These are phyloP conservation scores for Dinoponera quadriceps DNA, from an alignment of 1,140 invertebrate species.

Conservation along the genomic window DNA sequence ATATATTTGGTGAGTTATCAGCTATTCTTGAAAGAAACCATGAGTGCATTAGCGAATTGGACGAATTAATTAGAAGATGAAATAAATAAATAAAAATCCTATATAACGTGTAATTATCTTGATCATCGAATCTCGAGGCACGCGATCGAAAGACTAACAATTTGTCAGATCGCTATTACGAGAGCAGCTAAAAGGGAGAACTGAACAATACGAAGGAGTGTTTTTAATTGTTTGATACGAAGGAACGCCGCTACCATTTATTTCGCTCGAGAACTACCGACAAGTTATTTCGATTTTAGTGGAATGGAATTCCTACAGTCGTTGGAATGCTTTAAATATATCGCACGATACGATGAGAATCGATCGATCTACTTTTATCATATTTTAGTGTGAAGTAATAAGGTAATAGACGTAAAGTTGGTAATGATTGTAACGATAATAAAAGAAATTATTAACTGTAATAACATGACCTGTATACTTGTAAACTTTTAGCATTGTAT, in stretches of 20 bases:
- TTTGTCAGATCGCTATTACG: conserved; percentile 47
- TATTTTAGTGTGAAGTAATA: conserved; percentile 78
- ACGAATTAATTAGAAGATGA: conserved; percentile 34
- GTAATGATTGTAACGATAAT: conserved; percentile 80
- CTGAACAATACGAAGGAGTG: background rate
- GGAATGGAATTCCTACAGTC: conserved; percentile 73
- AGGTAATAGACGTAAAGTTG: conserved; percentile 81
- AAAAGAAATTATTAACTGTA: conserved; percentile 81
- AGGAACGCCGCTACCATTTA: conserved; percentile 46
- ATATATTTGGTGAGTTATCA: conserved; percentile 33
- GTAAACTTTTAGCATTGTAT: conserved; percentile 86
- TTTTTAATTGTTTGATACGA: conserved; percentile 25
- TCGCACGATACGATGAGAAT: conserved; percentile 65
- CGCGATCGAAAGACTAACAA: conserved; percentile 33
- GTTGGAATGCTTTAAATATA: conserved; percentile 69
- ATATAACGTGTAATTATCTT: conserved; percentile 56
- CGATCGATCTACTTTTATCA: conserved; percentile 78
- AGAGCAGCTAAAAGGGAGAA: conserved; percentile 26
- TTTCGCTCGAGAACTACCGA: conserved; percentile 55
- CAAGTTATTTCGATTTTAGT: conserved; percentile 58
- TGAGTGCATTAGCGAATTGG: conserved; percentile 60
- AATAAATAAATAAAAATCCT: conserved; percentile 35
- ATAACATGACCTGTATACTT: conserved; percentile 83
- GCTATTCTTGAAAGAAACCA: conserved; percentile 60
- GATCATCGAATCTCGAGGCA: conserved; percentile 60